Base-by-base conservation (phyloP, 2,113 vertebrate genomes). In the Pangasianodon gigas region DNA sequence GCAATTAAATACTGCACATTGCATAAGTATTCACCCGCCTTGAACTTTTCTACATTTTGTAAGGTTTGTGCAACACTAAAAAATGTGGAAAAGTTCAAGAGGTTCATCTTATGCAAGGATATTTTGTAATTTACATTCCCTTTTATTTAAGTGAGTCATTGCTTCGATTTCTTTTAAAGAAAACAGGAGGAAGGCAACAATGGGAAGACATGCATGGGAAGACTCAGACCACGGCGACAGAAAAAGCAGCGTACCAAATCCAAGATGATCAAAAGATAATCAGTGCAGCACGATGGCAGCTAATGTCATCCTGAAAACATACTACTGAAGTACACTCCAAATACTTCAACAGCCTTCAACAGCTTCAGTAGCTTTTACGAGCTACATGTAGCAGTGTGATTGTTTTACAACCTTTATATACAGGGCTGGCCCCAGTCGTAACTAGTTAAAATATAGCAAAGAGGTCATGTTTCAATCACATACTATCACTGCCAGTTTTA, bases 171-270 rank as follows among this genome's bases (percentile, higher is more conserved):
- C 51, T 19, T 85, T 89, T 58, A 32, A 92, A 95, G 90, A 56
- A 91, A 89, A 85, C 48, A 89, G 0, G 86, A 82, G 18, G 0
- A 91, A 65, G 92, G 92, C 60, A 93, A 87, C 13, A 85, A 95
- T 88, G 87, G 24, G 24, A 94, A 86, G 69, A 44, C 75, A 51
- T 96, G 96, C 81, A 62, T 96, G 65, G 91, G 29, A 87, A 91
- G 91, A 51, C 65, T 51, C 82, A 67, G 62, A 37, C 92, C 58
- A 46, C 92, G 18, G 32, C 58, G 16, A n/a, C 58, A 41, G 56
- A 80, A 79, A 18, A 75, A 41, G 11, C 82, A 65, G 18, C 67
- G 26, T 6, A 6, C 3, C 58, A 87, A 87, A 89, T 58, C 89
- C 0, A 81, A 81, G 58, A 87, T n/a, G 75, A 37, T 5, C 32